phyloP scores from a whole-genome alignment of 1,140 invertebrate species.

The Brachionus rubens region DNA sequence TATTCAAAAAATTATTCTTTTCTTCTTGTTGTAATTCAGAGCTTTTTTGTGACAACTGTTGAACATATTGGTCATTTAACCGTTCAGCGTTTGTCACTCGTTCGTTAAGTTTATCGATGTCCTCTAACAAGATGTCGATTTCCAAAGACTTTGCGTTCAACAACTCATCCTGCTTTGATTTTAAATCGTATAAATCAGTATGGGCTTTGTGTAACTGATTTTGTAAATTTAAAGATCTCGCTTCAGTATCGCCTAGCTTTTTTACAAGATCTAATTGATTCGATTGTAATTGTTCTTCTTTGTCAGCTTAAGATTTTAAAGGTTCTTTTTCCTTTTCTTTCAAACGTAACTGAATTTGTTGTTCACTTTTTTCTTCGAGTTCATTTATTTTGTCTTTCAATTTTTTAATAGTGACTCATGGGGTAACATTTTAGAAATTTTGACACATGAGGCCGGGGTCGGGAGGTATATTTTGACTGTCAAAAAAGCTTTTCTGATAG shows the following conservation, averaged over 20 bases:
- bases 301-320: conserved; percentile 56
- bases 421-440: no score
- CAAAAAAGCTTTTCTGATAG: no score
- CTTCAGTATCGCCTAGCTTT: conserved; percentile 31
- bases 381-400: conserved; percentile 61
- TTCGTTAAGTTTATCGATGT: conserved; percentile 61
- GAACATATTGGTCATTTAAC: conserved; percentile 5
- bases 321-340: conserved; percentile 62
- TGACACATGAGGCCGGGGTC: no score
- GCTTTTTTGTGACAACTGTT: conserved; percentile 4
- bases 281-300: conserved; percentile 59
- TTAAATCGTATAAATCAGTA: conserved; percentile 62
- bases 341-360: conserved; percentile 54
- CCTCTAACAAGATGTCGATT: conserved; percentile 62
- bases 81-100: conserved; percentile 24
- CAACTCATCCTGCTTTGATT: conserved; percentile 62
- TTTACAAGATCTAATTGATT: conserved; percentile 51
- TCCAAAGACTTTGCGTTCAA: conserved; percentile 62
- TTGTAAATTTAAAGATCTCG: not conserved
- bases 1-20: not conserved
- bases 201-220: conserved; percentile 58
- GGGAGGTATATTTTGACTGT: no score
- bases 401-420: conserved; percentile 63
- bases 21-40: not conserved
- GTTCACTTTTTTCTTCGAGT: conserved; percentile 60